Conservation (phyloP, 2,888 invertebrate genomes). For the Noctuana brunneofusca region DNA sequence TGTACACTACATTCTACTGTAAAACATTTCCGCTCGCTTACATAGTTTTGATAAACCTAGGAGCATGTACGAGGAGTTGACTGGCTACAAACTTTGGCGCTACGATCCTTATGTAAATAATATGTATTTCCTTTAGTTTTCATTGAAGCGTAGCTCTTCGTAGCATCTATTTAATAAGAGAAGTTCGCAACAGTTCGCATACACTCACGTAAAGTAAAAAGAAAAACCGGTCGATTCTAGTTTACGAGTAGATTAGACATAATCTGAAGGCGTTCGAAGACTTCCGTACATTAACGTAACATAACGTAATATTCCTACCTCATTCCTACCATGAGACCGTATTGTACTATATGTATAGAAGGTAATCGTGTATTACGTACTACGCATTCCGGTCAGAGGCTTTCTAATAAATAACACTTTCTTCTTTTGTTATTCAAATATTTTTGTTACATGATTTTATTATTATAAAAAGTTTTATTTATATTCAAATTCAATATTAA, state of each 20-base stretch:
- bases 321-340: neutral
- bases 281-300: neutral
- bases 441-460: no score
- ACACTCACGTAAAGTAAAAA: neutral
- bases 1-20: neutral
- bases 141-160: neutral
- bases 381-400: no score
- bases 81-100: neutral
- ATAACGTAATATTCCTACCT: neutral
- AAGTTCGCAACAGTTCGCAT: neutral
- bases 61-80: no score
- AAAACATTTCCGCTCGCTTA: no score
- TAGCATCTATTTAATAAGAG: neutral
- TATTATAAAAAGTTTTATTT: no score
- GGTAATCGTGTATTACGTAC: no score
- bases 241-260: neutral
- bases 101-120: slow-evolving; percentile 1
- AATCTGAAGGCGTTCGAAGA: neutral
- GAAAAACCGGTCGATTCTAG: neutral
- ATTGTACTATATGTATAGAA: no score
- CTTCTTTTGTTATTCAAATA: no score
- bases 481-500: no score
- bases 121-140: neutral
- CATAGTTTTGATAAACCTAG: no score
- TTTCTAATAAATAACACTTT: no score